phyloP scores from a whole-genome alignment of 2,888 invertebrate genomes.

The Diaperis boleti region DNA sequence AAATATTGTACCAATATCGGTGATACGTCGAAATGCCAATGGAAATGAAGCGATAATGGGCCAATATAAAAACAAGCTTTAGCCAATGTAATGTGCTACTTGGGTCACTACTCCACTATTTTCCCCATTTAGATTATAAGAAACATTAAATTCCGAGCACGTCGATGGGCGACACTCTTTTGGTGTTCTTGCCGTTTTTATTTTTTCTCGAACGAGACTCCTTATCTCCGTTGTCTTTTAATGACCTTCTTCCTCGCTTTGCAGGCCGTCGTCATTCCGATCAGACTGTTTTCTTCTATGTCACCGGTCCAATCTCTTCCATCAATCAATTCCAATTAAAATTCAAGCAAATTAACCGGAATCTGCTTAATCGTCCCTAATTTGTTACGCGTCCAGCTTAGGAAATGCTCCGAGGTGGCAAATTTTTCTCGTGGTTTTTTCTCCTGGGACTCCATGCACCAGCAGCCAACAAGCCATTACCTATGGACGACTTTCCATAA shows the following conservation, averaged over 20 bases:
- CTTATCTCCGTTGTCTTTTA: not conserved
- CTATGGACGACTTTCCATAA: slow-evolving; percentile 58
- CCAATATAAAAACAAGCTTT: too few relatives aligned
- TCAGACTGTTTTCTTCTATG: not conserved
- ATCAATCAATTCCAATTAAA: slow-evolving; percentile 55
- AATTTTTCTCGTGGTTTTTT: slow-evolving; percentile 52
- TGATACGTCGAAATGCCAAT: too few relatives aligned
- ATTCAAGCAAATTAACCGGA: slow-evolving; percentile 50
- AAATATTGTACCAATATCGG: too few relatives aligned
- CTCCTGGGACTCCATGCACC: not conserved
- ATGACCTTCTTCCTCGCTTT: not conserved
- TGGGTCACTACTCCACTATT: too few relatives aligned
- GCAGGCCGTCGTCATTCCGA: too few relatives aligned
- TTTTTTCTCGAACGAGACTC: too few relatives aligned
- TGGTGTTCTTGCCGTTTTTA: too few relatives aligned
- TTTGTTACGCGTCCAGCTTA: slow-evolving; percentile 58
- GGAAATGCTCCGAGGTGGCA: slow-evolving; percentile 53
- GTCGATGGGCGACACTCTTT: too few relatives aligned
- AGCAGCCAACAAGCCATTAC: slow-evolving; percentile 18
- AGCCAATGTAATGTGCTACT: too few relatives aligned
- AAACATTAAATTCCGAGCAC: too few relatives aligned
- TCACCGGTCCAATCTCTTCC: slow-evolving; percentile 34
- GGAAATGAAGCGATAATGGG: too few relatives aligned
- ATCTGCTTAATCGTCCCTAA: slow-evolving; percentile 56
- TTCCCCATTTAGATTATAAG: too few relatives aligned